Base-by-base conservation (phyloP, 2,888 invertebrate genomes). In the Synergus laeviventris region DNA sequence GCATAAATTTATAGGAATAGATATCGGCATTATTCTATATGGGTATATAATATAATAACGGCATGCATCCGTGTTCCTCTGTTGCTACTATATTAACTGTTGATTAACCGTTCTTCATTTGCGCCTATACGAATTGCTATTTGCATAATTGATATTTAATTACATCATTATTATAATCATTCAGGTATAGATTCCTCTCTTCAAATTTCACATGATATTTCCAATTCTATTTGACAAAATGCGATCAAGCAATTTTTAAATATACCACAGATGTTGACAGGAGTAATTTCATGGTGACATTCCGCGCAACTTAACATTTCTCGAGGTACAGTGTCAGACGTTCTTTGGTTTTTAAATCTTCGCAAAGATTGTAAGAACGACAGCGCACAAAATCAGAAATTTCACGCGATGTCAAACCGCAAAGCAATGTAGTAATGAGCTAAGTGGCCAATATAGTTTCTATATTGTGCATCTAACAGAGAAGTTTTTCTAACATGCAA, bases 381-480 rank as follows among this genome's bases (percentile, higher is more conserved):
- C 79, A 76, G 76, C 81, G 83, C 86, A 79, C 81, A 80, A 84
- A 87, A 86, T 87, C 84, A 79, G 83, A 81, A 83, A 87, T 87
- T 85, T 86, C 85, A 85, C 76, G 78, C 81, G 78, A 75, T 73
- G 79, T 78, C 73, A 80, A 76, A 80, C 78, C 81, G 77, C 76
- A 81, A 84, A 81, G 82, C 78, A 73, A 75, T 76, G 73, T 60
- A 77, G 77, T 78, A 81, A 80, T 77, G 77, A 79, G 74, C 76
- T 75, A 76, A 75, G 76, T 75, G 64, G 74, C 64, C 56, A 75
- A 9, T n/a, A 49, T n/a, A 49, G 9, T 49, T n/a, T n/a, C 49
- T 49, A 49, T 49, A 49, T 9, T 49, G 9, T 49, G 8, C 0
- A 49, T n/a, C 49, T 49, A 18, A 49, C 1, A 49, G n/a, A 49